Evolutionary conservation across 2,888 invertebrate species (phyloP).

Genomic region (Xylophagus ater): DNA sequence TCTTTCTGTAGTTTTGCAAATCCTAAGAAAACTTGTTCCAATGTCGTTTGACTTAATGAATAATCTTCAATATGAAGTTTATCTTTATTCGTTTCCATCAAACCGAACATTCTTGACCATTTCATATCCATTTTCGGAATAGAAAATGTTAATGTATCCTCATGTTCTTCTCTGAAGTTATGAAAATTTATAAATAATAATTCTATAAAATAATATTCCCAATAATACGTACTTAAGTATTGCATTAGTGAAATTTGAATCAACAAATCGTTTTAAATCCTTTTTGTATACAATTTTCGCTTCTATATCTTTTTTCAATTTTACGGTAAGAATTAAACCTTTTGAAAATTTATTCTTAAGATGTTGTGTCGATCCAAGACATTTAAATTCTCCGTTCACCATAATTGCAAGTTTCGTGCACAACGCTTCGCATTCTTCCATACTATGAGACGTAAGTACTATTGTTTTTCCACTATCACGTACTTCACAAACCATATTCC

Average conservation of each 20-base stretch:
- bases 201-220: no score
- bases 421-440: constrained; percentile 77
- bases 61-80: constrained; percentile 60
- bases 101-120: no score
- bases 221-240: no score
- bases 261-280: no score
- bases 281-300: no score
- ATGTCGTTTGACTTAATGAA: constrained; percentile 64
- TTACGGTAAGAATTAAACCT: constrained; percentile 40
- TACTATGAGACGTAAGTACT: constrained; percentile 74
- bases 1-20: constrained; percentile 48
- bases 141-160: constrained; percentile 59
- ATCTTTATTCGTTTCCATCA: constrained; percentile 52
- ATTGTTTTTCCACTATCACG: constrained; percentile 62
- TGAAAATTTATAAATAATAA: no score
- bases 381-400: constrained; percentile 67
- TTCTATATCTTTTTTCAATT: no score
- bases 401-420: constrained; percentile 71
- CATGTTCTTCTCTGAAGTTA: constrained; percentile 56
- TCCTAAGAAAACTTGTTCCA: constrained; percentile 67
- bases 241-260: no score
- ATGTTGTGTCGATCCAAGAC: constrained; percentile 63
- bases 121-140: constrained; percentile 44
- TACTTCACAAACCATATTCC: constrained; percentile 61
- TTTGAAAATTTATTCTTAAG: constrained; percentile 60